Percentiles rank a stretch among this genome's conserved stretches.
phyloP scores from a whole-genome alignment of 2,888 invertebrate species.

The Nezara viridula region DNA sequence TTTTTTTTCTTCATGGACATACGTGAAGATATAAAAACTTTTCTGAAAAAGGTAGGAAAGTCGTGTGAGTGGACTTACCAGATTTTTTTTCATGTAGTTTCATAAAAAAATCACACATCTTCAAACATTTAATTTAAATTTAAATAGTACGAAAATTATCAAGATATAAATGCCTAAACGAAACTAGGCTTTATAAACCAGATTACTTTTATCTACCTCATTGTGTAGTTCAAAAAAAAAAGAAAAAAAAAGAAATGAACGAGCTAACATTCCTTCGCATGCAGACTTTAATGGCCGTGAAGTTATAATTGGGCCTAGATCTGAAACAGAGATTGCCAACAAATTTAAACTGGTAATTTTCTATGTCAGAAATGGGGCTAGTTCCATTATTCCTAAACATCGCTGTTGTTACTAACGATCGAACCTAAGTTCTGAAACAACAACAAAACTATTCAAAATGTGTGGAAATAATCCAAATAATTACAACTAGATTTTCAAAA shows the following conservation, averaged over 20 bases:
- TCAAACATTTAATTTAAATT: background rate
- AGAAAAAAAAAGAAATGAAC: slow-evolving; percentile 1
- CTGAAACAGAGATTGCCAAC: background rate
- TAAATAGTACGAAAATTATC: background rate
- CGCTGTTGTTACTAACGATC: background rate
- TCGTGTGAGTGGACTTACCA: no score
- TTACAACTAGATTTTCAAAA: no score
- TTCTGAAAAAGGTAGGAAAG: no score
- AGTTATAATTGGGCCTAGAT: slow-evolving; percentile 22
- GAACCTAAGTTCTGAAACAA: background rate
- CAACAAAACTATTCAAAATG: no score
- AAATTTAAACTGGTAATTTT: slow-evolving; percentile 15
- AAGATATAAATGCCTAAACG: background rate
- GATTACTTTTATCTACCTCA: background rate
- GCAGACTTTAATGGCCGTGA: background rate
- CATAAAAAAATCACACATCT: no score
- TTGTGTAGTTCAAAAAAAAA: background rate
- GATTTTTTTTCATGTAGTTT: no score
- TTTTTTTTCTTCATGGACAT: no score
- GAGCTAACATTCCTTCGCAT: slow-evolving; percentile 1
- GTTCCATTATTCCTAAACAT: background rate
- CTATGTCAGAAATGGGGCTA: background rate
- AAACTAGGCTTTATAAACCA: background rate
- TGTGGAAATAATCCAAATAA: no score
- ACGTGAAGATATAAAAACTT: no score